phyloP scores from a whole-genome alignment of 2,113 vertebrate genomes.

The Anhinga anhinga region DNA sequence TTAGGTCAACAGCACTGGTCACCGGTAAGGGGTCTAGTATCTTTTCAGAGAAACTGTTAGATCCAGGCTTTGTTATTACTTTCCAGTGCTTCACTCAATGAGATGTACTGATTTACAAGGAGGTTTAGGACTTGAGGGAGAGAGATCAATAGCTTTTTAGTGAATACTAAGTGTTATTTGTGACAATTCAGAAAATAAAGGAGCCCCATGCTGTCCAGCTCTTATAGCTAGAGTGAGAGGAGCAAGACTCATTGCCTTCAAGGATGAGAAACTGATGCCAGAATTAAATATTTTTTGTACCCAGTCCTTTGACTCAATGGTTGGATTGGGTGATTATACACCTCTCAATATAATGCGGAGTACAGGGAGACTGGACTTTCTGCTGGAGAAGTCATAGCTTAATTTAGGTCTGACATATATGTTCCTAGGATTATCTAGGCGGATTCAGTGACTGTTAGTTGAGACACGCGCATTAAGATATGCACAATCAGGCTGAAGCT shows the following conservation, averaged over 20 bases:
- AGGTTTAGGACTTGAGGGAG: constrained; percentile 22
- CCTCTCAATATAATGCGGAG: neutral
- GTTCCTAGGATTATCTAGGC: neutral
- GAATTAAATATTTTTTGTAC: neutral
- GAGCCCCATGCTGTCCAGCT: neutral
- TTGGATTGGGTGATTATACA: neutral
- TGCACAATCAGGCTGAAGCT: neutral
- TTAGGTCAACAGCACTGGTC: neutral
- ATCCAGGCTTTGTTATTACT: neutral
- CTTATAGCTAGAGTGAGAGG: neutral
- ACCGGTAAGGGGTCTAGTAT: neutral
- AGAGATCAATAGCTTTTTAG: constrained; percentile 48
- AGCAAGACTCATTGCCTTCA: neutral
- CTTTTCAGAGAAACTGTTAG: neutral
- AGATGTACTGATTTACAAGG: constrained; percentile 14
- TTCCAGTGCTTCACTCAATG: neutral
- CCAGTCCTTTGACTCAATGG: neutral
- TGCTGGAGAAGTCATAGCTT: neutral
- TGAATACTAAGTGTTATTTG: constrained; percentile 6
- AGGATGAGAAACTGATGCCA: neutral
- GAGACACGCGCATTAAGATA: neutral
- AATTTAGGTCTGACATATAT: too few species aligned
- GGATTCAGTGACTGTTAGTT: neutral
- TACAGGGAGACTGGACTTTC: neutral
- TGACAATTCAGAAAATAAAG: constrained; percentile 11